A percentile compares a stretch with the other conserved stretches of the same genome.
Evolutionary conservation across 2,113 vertebrate genomes (phyloP).

Genomic region (Poicephalus meyeri): DNA sequence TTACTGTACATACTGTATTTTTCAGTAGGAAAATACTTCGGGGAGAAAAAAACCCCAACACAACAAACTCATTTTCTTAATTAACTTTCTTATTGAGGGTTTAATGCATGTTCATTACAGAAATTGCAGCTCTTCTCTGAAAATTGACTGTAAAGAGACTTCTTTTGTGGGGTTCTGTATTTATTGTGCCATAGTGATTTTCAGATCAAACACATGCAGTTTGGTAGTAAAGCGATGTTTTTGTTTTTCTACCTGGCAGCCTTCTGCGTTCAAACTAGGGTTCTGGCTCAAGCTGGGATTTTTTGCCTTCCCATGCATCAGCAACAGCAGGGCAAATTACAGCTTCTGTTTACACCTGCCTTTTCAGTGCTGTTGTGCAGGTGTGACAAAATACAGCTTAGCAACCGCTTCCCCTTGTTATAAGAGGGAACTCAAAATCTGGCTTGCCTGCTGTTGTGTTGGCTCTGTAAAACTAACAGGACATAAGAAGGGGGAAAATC

Average conservation of each 20-base stretch:
- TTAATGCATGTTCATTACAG: constrained; percentile 50
- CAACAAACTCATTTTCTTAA: constrained; percentile 37
- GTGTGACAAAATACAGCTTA: constrained; percentile 38
- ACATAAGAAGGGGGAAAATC: background rate
- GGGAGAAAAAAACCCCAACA: background rate
- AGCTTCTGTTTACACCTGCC: constrained; percentile 37
- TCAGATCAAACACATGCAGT: constrained; percentile 8
- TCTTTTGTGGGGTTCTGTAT: background rate
- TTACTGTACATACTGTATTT: background rate
- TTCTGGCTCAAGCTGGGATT: constrained; percentile 28
- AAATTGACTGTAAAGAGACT: constrained; percentile 19
- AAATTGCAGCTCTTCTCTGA: background rate
- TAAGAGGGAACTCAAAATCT: background rate
- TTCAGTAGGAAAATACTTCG: constrained; percentile 14
- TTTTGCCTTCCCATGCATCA: constrained; percentile 1
- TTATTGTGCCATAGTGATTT: constrained; percentile 36
- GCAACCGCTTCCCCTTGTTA: background rate
- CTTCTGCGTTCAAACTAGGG: background rate
- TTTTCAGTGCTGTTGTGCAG: constrained; percentile 19
- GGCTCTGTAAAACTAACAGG: background rate
- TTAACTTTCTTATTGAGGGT: constrained; percentile 55
- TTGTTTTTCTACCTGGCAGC: constrained; percentile 28
- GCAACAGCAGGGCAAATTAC: constrained; percentile 47
- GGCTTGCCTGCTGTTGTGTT: background rate
- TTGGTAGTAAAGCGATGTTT: constrained; percentile 4